phyloP scores from a whole-genome alignment of 2,113 vertebrate genomes.

The Myiozetetes cayanensis region DNA sequence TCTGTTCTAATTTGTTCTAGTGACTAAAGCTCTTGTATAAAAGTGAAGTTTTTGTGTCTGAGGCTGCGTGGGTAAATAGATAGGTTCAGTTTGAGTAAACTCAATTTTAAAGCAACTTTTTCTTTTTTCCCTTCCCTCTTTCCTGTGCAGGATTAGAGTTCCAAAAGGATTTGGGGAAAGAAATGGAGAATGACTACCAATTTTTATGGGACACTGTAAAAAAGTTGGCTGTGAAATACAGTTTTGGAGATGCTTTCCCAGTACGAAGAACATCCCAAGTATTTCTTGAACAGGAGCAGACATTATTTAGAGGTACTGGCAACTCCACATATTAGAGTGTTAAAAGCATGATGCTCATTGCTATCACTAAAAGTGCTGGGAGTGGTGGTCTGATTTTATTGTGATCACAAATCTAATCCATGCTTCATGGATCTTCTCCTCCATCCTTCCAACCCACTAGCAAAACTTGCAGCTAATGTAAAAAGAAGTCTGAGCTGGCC shows the following conservation, averaged over 20 bases:
- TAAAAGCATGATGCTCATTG: not conserved
- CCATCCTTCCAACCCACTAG: not conserved
- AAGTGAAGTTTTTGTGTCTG: not conserved
- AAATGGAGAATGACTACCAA: conserved; percentile 20
- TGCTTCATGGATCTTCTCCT: not conserved
- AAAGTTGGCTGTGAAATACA: not conserved
- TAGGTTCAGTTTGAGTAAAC: not conserved
- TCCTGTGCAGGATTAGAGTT: not conserved
- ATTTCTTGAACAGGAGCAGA: not conserved
- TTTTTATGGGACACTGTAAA: conserved; percentile 38
- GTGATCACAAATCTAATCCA: not conserved
- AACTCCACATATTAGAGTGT: not conserved
- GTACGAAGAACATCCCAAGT: conserved; percentile 19
- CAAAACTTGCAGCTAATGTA: not conserved
- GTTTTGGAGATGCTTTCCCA: conserved; percentile 33
- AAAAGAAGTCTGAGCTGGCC: not conserved
- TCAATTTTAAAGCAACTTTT: not conserved
- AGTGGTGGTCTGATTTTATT: not conserved
- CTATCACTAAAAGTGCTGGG: not conserved
- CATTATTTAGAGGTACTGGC: conserved; percentile 7
- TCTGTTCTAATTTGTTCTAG: not conserved
- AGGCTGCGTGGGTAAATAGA: not conserved
- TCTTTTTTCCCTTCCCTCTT: not conserved
- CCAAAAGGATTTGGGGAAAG: conserved; percentile 25
- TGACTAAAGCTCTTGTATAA: not conserved